Conservation (phyloP, 2,797 vertebrate genomes). For the Kryptolebias ocellatus region DNA sequence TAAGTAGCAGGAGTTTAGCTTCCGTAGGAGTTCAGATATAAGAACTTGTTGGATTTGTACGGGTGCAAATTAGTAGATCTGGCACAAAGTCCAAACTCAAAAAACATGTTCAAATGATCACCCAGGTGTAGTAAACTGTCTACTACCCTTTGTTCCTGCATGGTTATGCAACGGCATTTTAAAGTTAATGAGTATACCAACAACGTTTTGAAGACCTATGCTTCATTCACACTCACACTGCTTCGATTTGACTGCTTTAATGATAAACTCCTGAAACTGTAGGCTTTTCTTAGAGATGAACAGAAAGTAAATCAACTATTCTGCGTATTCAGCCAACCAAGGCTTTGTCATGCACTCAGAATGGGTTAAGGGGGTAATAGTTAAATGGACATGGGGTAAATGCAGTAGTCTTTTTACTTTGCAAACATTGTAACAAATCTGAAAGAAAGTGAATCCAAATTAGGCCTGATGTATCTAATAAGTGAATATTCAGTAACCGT, state of each 20-base stretch:
- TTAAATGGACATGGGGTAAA: no score
- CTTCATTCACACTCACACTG: neutral
- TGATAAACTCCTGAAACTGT: slow-evolving; percentile 36
- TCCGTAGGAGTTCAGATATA: neutral
- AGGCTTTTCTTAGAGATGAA: slow-evolving; percentile 5
- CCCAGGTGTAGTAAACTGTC: slow-evolving; percentile 52
- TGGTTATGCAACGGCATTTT: slow-evolving; percentile 45
- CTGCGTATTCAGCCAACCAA: neutral
- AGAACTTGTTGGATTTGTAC: neutral
- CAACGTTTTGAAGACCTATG: neutral
- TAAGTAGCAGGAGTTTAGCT: slow-evolving; percentile 79
- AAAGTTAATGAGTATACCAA: slow-evolving; percentile 67
- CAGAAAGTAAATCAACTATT: slow-evolving; percentile 61
- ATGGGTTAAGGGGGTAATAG: no score
- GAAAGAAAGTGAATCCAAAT: no score
- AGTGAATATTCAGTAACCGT: no score
- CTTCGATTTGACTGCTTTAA: slow-evolving; percentile 30
- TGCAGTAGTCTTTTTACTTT: no score
- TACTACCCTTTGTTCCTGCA: slow-evolving; percentile 37
- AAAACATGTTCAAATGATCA: slow-evolving; percentile 42
- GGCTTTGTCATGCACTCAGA: neutral
- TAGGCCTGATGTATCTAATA: no score
- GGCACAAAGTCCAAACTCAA: slow-evolving; percentile 34
- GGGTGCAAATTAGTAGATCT: neutral
- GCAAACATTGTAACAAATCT: no score